Conservation (phyloP, 2,113 vertebrate genomes). For the Mixornis gularis region DNA sequence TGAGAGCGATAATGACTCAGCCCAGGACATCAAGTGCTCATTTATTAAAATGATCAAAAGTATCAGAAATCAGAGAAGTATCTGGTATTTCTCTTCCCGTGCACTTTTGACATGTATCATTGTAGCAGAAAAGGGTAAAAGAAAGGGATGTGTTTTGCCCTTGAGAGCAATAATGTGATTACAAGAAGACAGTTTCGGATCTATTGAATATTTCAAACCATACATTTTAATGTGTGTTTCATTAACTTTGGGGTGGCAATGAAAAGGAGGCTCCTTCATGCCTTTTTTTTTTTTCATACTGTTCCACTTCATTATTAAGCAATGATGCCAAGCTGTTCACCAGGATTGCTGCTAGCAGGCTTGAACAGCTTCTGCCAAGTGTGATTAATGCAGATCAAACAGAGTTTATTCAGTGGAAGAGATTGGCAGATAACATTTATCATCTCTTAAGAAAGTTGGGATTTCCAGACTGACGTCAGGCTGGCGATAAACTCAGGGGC, state of each 20-base stretch:
- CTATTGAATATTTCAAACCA: constrained; percentile 37
- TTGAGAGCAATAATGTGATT: constrained; percentile 4
- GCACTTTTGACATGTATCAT: background rate
- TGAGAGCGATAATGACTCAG: background rate
- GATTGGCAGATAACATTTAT: constrained; percentile 77
- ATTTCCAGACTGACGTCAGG: constrained; percentile 62
- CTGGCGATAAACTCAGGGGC: constrained; percentile 56
- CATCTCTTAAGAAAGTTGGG: constrained; percentile 67
- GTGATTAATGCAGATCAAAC: constrained; percentile 77
- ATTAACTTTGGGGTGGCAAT: constrained; percentile 43
- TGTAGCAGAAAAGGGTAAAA: background rate
- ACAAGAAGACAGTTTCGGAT: background rate
- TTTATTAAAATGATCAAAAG: background rate
- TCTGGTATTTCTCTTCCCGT: background rate
- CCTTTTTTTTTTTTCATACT: background rate
- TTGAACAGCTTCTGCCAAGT: constrained; percentile 70
- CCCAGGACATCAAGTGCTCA: fast-evolving
- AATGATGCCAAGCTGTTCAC: constrained; percentile 70
- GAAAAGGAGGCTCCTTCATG: constrained; percentile 53
- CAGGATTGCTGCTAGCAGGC: constrained; percentile 63
- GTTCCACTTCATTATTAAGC: constrained; percentile 69
- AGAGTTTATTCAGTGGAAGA: constrained; percentile 71
- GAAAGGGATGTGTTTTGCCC: background rate
- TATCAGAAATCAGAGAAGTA: background rate
- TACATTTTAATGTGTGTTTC: constrained; percentile 52